A percentile compares a stretch with the other conserved stretches of the same genome.
phyloP scores from a whole-genome alignment of 2,797 vertebrate genomes.

The Eurystomus glaucurus region DNA sequence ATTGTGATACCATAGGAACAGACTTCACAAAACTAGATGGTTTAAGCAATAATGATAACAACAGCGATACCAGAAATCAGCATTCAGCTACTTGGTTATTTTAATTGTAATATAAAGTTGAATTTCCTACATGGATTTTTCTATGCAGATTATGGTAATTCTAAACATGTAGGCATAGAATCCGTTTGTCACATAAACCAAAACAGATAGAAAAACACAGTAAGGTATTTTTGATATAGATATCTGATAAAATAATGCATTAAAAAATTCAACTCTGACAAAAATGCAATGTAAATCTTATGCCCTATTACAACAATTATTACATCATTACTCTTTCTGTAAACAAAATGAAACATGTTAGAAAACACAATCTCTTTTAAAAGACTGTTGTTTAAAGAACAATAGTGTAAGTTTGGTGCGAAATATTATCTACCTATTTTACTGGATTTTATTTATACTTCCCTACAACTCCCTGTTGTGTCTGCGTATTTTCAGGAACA shows the following conservation, averaged over 20 bases:
- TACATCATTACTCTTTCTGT: neutral
- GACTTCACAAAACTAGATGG: neutral
- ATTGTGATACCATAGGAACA: neutral
- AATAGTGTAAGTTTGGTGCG: neutral
- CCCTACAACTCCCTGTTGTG: neutral
- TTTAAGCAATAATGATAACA: neutral
- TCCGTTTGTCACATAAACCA: neutral
- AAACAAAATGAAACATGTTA: neutral
- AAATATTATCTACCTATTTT: neutral
- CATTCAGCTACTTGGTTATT: neutral
- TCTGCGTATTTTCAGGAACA: slow-evolving; percentile 21
- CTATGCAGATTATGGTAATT: neutral
- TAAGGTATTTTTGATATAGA: neutral
- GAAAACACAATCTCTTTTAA: neutral
- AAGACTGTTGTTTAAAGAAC: neutral
- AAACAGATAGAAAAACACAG: neutral
- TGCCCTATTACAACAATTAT: neutral
- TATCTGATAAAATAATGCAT: neutral
- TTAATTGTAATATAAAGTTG: neutral
- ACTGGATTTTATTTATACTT: neutral
- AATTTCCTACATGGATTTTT: neutral
- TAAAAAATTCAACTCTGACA: neutral
- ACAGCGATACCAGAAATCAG: neutral
- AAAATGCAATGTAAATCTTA: neutral
- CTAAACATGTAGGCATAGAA: neutral